phyloP scores from a whole-genome alignment of 1,140 invertebrate genomes.

The Achroia grisella region DNA sequence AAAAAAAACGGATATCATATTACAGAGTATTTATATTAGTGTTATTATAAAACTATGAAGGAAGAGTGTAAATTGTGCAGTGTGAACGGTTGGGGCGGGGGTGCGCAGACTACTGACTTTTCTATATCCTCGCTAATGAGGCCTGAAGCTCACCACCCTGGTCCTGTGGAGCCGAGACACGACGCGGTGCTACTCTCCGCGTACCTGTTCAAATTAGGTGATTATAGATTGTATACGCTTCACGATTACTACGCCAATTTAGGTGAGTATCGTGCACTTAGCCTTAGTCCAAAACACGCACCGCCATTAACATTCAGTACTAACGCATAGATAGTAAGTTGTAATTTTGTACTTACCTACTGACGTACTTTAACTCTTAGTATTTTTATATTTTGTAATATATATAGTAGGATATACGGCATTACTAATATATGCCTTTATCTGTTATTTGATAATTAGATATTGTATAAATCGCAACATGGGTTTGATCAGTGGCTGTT shows the following conservation, averaged over 20 bases:
- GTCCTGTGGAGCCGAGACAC: constrained; percentile 51
- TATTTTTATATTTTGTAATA: too few species aligned
- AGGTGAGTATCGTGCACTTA: constrained; percentile 64
- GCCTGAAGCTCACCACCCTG: constrained; percentile 36
- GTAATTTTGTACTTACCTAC: too few species aligned
- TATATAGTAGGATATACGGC: too few species aligned
- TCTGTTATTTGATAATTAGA: too few species aligned
- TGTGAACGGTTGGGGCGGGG: constrained; percentile 48
- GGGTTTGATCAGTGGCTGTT: too few species aligned
- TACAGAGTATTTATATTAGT: constrained; percentile 59
- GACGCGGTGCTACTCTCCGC: constrained; percentile 66
- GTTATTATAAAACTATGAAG: constrained; percentile 54
- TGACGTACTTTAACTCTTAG: too few species aligned
- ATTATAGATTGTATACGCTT: constrained; percentile 69
- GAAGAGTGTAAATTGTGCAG: constrained; percentile 71
- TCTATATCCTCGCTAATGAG: constrained; percentile 68
- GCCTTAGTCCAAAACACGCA: constrained; percentile 8
- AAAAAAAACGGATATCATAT: constrained; percentile 63
- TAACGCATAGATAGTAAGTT: too few species aligned
- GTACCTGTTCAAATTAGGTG: constrained; percentile 73
- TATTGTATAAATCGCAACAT: too few species aligned
- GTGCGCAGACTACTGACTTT: constrained; percentile 56
- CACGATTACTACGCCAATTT: constrained; percentile 56
- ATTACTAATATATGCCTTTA: too few species aligned
- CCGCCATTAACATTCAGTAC: too few species aligned